Percentiles rank a stretch among this genome's conserved stretches.
phyloP scores from a whole-genome alignment of 1,140 invertebrate genomes.

The Caerostris extrusa region DNA sequence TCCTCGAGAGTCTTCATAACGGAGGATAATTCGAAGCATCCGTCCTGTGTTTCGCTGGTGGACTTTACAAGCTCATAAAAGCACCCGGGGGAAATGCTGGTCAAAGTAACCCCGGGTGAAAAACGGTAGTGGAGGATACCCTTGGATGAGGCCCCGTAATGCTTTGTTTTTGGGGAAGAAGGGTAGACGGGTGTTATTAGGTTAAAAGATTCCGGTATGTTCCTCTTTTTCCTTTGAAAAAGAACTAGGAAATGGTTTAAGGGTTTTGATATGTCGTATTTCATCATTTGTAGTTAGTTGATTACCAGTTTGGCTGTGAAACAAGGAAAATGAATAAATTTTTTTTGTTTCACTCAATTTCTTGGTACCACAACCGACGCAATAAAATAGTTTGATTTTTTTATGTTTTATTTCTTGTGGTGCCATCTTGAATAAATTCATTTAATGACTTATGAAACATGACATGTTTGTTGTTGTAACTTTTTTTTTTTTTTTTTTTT shows the following conservation, averaged over 20 bases:
- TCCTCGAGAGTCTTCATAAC: slow-evolving; percentile 1
- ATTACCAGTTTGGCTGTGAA: no score
- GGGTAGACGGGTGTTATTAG: not conserved
- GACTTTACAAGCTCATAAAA: slow-evolving; percentile 32
- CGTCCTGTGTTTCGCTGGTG: not conserved
- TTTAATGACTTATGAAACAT: no score
- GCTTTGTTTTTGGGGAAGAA: not conserved
- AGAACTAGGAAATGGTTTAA: not conserved
- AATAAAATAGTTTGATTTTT: no score
- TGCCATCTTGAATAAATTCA: no score
- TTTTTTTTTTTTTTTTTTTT: no score
- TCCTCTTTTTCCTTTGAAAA: not conserved
- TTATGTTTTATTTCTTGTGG: no score
- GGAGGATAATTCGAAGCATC: slow-evolving; percentile 14
- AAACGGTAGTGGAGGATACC: not conserved
- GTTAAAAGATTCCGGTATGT: not conserved
- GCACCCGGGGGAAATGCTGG: not conserved
- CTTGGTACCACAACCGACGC: no score
- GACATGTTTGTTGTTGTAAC: no score
- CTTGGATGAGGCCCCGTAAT: not conserved
- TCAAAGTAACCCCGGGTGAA: not conserved
- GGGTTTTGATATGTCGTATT: not conserved
- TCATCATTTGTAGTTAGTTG: not conserved
- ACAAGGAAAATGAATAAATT: no score
- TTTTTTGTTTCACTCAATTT: no score